Percentiles rank a stretch among this genome's conserved stretches.
Conservation (phyloP, 2,113 vertebrate genomes). For the Chionodraco myersi region DNA sequence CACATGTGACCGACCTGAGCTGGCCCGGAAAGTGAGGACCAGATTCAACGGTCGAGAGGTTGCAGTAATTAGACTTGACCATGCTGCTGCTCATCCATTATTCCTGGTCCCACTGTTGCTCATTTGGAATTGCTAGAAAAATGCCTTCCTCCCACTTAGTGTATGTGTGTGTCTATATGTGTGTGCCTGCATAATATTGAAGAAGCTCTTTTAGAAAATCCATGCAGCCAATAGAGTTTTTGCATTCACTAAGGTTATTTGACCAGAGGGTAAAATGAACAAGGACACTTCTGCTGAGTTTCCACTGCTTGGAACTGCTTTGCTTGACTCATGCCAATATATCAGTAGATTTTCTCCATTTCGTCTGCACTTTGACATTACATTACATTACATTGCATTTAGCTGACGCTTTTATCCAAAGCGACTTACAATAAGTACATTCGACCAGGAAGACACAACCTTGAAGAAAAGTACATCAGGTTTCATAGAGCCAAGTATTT, state of each 20-base stretch:
- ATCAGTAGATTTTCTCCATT: no score
- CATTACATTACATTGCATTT: no score
- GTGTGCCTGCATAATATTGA: slow-evolving; percentile 12
- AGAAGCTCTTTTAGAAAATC: neutral
- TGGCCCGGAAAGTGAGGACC: slow-evolving; percentile 28
- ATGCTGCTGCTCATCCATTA: slow-evolving; percentile 67
- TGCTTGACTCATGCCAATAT: no score
- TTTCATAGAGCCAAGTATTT: no score
- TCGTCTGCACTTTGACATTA: no score
- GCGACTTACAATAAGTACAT: no score
- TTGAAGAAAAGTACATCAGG: no score
- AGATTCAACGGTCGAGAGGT: slow-evolving; percentile 48
- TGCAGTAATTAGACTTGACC: slow-evolving; percentile 71
- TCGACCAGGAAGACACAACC: no score
- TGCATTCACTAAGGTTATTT: neutral
- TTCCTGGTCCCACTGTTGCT: slow-evolving; percentile 53
- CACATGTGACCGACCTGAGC: slow-evolving; percentile 56
- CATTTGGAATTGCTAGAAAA: slow-evolving; percentile 46
- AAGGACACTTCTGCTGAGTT: slow-evolving; percentile 7
- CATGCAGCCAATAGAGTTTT: slow-evolving; percentile 1
- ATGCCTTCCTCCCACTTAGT: slow-evolving; percentile 14
- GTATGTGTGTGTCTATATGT: slow-evolving; percentile 3
- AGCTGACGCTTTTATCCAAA: no score
- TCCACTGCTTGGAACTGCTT: neutral
- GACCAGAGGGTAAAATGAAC: neutral